Conservation (phyloP, 2,113 vertebrate species). For the Rhineura floridana region DNA sequence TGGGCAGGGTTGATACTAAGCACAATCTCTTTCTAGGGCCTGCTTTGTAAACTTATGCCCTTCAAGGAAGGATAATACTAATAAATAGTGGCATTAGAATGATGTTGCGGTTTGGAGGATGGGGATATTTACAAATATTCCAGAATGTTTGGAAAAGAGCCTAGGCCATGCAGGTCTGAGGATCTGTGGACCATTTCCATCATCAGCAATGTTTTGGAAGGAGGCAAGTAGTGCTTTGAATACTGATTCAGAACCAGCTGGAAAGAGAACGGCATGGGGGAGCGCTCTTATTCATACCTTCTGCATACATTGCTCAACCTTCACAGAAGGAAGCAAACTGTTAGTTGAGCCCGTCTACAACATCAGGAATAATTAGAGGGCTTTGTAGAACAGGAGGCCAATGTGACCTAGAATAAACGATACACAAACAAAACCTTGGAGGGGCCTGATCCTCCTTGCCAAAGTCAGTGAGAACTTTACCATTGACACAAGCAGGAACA, state of each 20-base stretch:
- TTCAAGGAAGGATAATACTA: not conserved
- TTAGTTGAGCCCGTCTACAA: not conserved
- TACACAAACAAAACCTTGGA: not conserved
- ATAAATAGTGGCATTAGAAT: not conserved
- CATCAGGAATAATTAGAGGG: conserved; percentile 5
- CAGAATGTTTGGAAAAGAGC: not conserved
- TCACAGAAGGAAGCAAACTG: not conserved
- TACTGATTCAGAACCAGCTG: not conserved
- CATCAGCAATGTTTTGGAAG: not conserved
- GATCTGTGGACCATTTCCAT: not conserved
- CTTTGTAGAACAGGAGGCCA: not conserved
- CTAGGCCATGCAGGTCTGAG: too few species aligned
- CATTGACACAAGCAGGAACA: not conserved
- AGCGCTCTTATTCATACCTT: not conserved
- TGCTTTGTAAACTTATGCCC: not conserved
- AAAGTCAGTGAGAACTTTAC: not conserved
- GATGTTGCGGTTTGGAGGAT: not conserved
- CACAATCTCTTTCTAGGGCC: not conserved
- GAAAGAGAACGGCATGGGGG: not conserved
- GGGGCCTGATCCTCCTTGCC: not conserved
- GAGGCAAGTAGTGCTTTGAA: not conserved
- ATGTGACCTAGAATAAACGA: not conserved
- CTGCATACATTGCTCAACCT: conserved; percentile 6
- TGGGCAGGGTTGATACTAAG: not conserved
- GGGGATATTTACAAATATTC: not conserved